Evolutionary conservation across 2,888 invertebrate genomes (phyloP).

Genomic region (Nematopogon swammerdamellus): DNA sequence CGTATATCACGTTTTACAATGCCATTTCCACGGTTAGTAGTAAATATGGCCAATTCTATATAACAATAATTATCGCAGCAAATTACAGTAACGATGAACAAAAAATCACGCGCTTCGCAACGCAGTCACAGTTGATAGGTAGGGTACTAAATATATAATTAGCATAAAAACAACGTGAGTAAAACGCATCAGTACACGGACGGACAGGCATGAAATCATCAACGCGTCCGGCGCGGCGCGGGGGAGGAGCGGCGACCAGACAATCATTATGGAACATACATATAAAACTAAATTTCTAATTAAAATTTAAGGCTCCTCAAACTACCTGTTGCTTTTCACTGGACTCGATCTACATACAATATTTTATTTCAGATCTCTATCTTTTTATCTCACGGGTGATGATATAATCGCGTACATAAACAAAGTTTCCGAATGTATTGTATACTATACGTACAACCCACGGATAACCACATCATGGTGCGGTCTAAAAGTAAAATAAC

Average conservation of each 20-base stretch:
- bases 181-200: background rate
- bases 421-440: too few species aligned
- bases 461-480: too few species aligned
- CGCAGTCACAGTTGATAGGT: background rate
- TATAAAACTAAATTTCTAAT: background rate
- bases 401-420: too few species aligned
- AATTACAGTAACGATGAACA: background rate
- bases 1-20: too few species aligned
- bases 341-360: too few species aligned
- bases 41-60: too few species aligned
- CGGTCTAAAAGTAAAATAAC: too few species aligned
- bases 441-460: too few species aligned
- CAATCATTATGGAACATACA: background rate
- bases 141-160: background rate
- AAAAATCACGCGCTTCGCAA: background rate
- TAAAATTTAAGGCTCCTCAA: background rate
- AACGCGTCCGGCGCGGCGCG: background rate
- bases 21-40: too few species aligned
- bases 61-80: background rate
- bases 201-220: background rate
- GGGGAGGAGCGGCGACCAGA: background rate
- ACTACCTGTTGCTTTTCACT: too few species aligned
- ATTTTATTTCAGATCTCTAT: too few species aligned
- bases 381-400: too few species aligned
- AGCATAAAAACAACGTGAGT: background rate